A percentile compares a stretch with the other conserved stretches of the same genome.
These are phyloP conservation scores for Gobius niger DNA, from an alignment of 2,113 vertebrate genomes.

Conservation along the genomic window DNA sequence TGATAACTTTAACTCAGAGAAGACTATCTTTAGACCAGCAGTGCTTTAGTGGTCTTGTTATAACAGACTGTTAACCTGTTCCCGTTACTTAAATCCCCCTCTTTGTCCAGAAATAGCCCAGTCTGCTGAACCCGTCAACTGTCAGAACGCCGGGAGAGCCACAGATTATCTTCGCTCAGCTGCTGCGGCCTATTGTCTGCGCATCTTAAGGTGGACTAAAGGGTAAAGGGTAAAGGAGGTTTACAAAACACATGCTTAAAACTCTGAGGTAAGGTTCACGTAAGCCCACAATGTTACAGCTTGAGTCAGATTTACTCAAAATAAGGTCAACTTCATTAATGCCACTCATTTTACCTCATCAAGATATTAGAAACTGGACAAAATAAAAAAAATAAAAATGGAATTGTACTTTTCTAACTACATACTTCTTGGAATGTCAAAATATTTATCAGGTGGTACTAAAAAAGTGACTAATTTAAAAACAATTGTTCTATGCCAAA, in stretches of 20 bases:
- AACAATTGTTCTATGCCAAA: neutral
- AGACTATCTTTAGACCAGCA: slow-evolving; percentile 6
- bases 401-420: neutral
- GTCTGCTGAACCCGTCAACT: slow-evolving; percentile 1
- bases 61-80: slow-evolving; percentile 22
- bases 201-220: slow-evolving; percentile 13
- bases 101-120: slow-evolving; percentile 38
- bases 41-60: slow-evolving; percentile 12
- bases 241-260: slow-evolving; percentile 11
- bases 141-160: slow-evolving; percentile 1
- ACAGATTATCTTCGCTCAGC: slow-evolving; percentile 23
- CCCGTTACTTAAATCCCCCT: slow-evolving; percentile 30
- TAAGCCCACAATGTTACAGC: neutral
- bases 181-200: slow-evolving; percentile 31
- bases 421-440: neutral
- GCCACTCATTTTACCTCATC: too few species aligned
- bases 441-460: too few species aligned
- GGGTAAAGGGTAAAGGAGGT: slow-evolving; percentile 39
- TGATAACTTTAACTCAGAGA: slow-evolving; percentile 23
- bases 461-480: too few species aligned
- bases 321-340: too few species aligned
- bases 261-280: neutral
- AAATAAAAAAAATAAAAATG: too few species aligned
- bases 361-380: too few species aligned
- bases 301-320: too few species aligned